phyloP scores from a whole-genome alignment of 92 coral and sea anemone species.

The Meandrina meandrites region DNA sequence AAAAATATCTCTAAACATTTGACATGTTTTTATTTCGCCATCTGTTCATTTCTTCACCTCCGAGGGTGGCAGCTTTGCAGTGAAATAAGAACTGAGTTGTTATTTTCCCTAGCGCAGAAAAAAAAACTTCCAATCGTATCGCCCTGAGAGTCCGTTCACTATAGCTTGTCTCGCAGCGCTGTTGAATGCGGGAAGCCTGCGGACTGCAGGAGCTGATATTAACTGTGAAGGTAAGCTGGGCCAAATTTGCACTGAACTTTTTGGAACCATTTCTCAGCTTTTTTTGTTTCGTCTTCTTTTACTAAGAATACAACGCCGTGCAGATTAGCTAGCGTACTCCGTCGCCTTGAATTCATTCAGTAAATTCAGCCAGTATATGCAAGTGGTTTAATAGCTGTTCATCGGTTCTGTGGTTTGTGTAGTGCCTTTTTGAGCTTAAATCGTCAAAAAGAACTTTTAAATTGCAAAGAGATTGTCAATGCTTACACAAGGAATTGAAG shows the following conservation, averaged over 20 bases:
- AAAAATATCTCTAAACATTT: conserved; percentile 19
- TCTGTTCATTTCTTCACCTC: conserved; percentile 30
- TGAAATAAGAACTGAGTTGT: conserved; percentile 24
- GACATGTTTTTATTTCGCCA: conserved; percentile 17
- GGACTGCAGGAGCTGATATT: neutral
- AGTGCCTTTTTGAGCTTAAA: neutral
- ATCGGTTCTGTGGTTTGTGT: neutral
- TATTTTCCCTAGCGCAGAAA: neutral
- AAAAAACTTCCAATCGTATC: neutral
- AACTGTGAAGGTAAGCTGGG: conserved; percentile 14
- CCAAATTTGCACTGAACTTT: neutral
- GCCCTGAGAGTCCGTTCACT: neutral
- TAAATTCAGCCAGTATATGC: neutral
- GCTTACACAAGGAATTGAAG: neutral
- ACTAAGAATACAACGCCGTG: neutral
- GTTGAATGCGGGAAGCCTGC: neutral
- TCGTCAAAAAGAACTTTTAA: neutral
- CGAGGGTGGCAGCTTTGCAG: conserved; percentile 19
- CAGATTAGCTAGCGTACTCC: neutral
- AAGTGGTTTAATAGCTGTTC: neutral
- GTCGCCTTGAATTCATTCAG: neutral
- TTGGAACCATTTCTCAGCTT: neutral
- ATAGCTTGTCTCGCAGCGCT: neutral
- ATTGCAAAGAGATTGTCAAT: neutral
- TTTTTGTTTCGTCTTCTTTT: too few relatives aligned